A percentile compares a stretch with the other conserved stretches of the same genome.
Conservation (phyloP, 2,113 vertebrate genomes). For the Strix aluco region DNA sequence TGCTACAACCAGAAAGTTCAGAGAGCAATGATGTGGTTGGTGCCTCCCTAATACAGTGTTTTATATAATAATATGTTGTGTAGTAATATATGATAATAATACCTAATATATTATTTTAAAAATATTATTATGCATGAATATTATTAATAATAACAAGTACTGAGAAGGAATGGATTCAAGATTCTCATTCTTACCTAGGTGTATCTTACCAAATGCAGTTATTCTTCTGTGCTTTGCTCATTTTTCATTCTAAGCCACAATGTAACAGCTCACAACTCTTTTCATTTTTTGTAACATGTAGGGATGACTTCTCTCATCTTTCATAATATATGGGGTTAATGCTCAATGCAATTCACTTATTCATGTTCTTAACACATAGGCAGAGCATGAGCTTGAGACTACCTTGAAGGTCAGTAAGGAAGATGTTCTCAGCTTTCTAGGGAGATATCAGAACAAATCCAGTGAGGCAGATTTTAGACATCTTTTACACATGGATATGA, state of each 20-base stretch:
- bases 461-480: conserved; percentile 40
- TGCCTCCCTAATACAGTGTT: not conserved
- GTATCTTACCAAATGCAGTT: not conserved
- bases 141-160: not conserved
- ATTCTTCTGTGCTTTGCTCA: not conserved
- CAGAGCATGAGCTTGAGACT: conserved; percentile 69
- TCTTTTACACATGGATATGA: conserved; percentile 69
- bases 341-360: not conserved
- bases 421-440: conserved; percentile 72
- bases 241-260: not conserved
- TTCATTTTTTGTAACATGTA: not conserved
- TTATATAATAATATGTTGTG: not conserved
- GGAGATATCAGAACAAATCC: conserved; percentile 67
- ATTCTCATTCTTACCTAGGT: not conserved
- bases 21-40: not conserved
- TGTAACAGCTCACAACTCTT: not conserved
- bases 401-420: conserved; percentile 73
- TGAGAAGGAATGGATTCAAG: not conserved
- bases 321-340: not conserved
- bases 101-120: not conserved
- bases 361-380: conserved; percentile 57
- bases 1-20: not conserved
- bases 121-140: not conserved
- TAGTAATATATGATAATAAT: not conserved
- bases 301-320: not conserved